Evolutionary conservation across 1,140 invertebrate species (phyloP).

Genomic region (Andrena cerasifolii): DNA sequence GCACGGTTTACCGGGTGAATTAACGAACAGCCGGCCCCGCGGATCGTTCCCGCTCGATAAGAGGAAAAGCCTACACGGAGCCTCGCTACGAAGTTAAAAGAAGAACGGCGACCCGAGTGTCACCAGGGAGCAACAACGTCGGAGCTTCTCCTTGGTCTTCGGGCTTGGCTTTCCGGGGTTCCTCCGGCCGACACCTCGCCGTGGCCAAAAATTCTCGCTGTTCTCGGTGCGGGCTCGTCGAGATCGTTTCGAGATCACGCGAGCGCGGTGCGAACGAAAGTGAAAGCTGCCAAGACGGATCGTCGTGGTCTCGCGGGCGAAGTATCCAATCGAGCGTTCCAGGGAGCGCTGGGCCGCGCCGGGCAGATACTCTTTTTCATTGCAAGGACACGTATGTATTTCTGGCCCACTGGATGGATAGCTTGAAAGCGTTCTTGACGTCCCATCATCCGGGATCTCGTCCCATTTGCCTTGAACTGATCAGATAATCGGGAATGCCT

Average conservation of each 20-base stretch:
- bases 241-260: conserved; percentile 33
- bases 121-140: neutral
- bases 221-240: neutral
- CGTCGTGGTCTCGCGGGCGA: conserved; percentile 10
- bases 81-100: neutral
- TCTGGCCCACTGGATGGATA: too few species aligned
- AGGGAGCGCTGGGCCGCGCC: too few species aligned
- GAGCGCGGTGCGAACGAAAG: conserved; percentile 51
- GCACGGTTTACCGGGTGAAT: neutral
- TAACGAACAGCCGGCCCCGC: neutral
- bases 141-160: too few species aligned
- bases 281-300: conserved; percentile 60
- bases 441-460: too few species aligned
- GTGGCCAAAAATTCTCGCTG: neutral
- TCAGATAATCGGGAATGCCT: too few species aligned
- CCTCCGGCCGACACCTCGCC: neutral
- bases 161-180: neutral
- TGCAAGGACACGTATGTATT: too few species aligned
- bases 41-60: neutral
- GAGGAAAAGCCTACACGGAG: neutral
- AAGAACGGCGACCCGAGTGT: neutral
- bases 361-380: too few species aligned
- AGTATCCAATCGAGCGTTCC: conserved; percentile 7
- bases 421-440: too few species aligned
- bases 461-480: too few species aligned